Evolutionary conservation across 2,888 invertebrate species (phyloP).

Genomic region (Dryococelus australis): DNA sequence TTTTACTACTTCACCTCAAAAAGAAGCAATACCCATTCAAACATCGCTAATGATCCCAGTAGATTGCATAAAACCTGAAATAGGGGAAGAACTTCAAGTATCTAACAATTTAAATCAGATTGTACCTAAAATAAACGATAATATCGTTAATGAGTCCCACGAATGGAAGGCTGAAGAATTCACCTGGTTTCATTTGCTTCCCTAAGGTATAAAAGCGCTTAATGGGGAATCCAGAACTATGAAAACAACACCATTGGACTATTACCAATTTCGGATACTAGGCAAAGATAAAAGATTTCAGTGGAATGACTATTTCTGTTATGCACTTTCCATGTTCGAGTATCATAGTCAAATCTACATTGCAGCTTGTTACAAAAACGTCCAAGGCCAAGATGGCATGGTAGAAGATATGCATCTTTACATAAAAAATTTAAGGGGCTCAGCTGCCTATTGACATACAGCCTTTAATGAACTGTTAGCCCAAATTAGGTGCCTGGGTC

Average conservation of each 20-base stretch:
- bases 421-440: conserved; percentile 52
- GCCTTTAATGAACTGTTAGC: conserved; percentile 33
- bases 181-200: conserved; percentile 50
- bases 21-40: conserved; percentile 19
- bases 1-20: conserved; percentile 30
- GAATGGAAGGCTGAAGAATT: conserved; percentile 43
- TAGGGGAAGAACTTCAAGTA: too few species aligned
- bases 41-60: too few species aligned
- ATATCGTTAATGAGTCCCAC: not conserved
- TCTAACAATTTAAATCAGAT: too few species aligned
- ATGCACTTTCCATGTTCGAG: conserved; percentile 32
- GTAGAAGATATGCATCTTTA: too few species aligned
- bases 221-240: conserved; percentile 45
- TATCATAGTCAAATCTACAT: conserved; percentile 45
- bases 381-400: too few species aligned
- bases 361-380: conserved; percentile 48
- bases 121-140: too few species aligned
- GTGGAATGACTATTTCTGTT: conserved; percentile 34
- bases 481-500: conserved; percentile 35
- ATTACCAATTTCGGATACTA: conserved; percentile 30
- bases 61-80: too few species aligned
- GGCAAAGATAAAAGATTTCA: conserved; percentile 34
- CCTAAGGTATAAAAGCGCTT: conserved; percentile 49
- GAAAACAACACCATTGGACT: conserved; percentile 37
- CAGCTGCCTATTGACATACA: conserved; percentile 31